Percentiles rank a stretch among this genome's conserved stretches.
Conservation (phyloP, 2,797 vertebrate genomes). For the Anableps anableps region DNA sequence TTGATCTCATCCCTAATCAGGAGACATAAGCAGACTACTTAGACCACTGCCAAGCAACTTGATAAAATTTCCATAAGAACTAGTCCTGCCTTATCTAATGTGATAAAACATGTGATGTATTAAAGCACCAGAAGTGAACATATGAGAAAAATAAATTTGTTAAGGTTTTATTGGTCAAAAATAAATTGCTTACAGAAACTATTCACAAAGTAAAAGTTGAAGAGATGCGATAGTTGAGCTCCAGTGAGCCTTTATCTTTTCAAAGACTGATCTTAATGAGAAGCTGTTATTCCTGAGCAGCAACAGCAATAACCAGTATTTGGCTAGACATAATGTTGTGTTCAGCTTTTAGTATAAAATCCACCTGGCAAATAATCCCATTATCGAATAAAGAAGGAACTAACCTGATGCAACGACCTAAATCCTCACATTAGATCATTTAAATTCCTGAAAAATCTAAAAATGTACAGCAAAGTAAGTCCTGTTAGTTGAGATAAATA, state of each 20-base stretch:
- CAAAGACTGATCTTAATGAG: no score
- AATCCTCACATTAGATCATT: neutral
- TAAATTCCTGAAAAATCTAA: neutral
- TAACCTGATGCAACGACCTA: neutral
- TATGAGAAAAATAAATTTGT: no score
- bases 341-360: neutral
- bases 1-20: no score
- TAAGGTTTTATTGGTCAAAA: neutral
- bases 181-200: no score
- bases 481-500: neutral
- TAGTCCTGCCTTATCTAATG: no score
- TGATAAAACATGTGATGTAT: no score
- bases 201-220: neutral
- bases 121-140: no score
- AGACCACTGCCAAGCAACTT: no score
- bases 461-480: neutral
- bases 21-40: no score
- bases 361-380: neutral
- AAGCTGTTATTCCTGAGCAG: no score
- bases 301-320: neutral
- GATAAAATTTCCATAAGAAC: no score
- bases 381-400: neutral
- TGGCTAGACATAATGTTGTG: neutral
- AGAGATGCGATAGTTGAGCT: neutral
- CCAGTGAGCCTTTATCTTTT: no score